phyloP scores from a whole-genome alignment of 1,140 invertebrate species.

The Pseudomyrmex cubaensis region DNA sequence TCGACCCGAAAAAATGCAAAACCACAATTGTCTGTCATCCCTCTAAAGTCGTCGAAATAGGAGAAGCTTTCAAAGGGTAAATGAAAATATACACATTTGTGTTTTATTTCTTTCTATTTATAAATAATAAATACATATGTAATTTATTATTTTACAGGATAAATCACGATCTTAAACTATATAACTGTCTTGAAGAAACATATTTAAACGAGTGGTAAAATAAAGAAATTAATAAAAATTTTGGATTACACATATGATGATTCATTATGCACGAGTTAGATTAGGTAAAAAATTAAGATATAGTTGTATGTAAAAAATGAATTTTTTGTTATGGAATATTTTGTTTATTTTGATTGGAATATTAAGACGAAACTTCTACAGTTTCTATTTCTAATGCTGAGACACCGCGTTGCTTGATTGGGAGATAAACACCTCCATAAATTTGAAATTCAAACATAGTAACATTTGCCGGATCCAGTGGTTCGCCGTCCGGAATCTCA shows the following conservation, averaged over 20 bases:
- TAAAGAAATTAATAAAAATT: background rate
- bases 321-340: background rate
- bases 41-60: slow-evolving; percentile 89
- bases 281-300: background rate
- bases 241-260: too few relatives aligned
- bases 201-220: slow-evolving; percentile 83
- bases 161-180: slow-evolving; percentile 83
- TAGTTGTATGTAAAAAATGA: background rate
- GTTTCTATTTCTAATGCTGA: slow-evolving; percentile 88
- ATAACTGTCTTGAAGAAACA: slow-evolving; percentile 85
- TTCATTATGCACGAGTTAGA: too few relatives aligned
- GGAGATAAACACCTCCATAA: slow-evolving; percentile 89
- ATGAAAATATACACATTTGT: slow-evolving; percentile 71
- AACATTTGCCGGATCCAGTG: slow-evolving; percentile 87
- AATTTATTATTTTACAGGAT: slow-evolving; percentile 81
- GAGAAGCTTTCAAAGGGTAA: slow-evolving; percentile 89
- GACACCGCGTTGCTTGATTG: slow-evolving; percentile 88
- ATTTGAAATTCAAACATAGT: slow-evolving; percentile 89
- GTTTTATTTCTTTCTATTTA: slow-evolving; percentile 76
- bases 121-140: slow-evolving; percentile 78
- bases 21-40: slow-evolving; percentile 91
- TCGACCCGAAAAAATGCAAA: slow-evolving; percentile 86
- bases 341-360: background rate
- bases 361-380: slow-evolving; percentile 72
- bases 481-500: slow-evolving; percentile 85